Percentiles rank a stretch among this genome's conserved stretches.
Evolutionary conservation across 2,113 vertebrate genomes (phyloP).

Genomic region (Phaetusa simplex): DNA sequence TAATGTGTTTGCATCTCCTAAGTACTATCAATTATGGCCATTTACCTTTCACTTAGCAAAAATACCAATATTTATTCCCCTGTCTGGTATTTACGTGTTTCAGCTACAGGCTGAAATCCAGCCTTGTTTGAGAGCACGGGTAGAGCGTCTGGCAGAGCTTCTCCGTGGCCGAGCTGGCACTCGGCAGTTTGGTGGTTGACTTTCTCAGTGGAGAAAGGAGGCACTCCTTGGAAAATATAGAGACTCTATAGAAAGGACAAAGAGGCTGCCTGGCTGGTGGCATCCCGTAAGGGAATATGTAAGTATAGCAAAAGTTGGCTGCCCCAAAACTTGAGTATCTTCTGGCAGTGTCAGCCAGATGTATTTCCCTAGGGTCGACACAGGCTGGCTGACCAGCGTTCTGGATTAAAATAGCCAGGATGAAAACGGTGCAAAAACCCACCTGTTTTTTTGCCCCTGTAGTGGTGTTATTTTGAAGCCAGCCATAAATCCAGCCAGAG

Average conservation of each 20-base stretch:
- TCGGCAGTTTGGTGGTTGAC: neutral
- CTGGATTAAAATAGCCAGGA: neutral
- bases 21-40: conserved; percentile 9
- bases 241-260: neutral
- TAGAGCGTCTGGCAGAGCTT: neutral
- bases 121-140: neutral
- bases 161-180: neutral
- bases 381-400: neutral
- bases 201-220: neutral
- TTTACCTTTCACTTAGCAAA: conserved; percentile 29
- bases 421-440: neutral
- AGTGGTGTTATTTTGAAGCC: neutral
- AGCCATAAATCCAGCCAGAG: no score
- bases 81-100: neutral
- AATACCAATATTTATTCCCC: conserved; percentile 29
- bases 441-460: neutral
- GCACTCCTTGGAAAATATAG: neutral
- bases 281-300: neutral
- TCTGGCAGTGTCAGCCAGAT: neutral
- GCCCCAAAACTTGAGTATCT: neutral
- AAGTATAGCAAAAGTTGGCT: neutral
- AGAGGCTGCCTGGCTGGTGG: neutral
- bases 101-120: neutral
- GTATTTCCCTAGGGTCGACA: neutral
- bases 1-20: conserved; percentile 19